Conservation (phyloP, 2,113 vertebrate genomes). For the Aviceda subcristata region DNA sequence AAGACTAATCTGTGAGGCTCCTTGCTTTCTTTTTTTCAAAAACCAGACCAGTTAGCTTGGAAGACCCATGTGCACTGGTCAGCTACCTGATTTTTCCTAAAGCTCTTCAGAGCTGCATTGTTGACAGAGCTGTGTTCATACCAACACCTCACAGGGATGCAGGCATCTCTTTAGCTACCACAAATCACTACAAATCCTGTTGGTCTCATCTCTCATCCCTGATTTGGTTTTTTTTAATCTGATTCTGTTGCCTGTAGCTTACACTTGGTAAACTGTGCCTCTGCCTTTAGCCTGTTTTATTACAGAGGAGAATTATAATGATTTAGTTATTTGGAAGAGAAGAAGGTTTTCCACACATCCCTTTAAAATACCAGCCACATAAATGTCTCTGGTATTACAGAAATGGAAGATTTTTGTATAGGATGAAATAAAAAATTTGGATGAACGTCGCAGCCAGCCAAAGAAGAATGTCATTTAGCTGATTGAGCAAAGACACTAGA, state of each 20-base stretch:
- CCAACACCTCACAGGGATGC: not conserved
- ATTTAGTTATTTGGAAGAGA: not conserved
- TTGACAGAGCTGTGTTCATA: not conserved
- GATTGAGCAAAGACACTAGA: constrained; percentile 27
- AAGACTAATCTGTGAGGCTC: not conserved
- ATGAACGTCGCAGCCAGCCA: not conserved
- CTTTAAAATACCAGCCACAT: constrained; percentile 1
- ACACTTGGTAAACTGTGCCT: not conserved
- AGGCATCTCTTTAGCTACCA: not conserved
- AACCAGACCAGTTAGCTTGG: not conserved
- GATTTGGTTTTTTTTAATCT: not conserved
- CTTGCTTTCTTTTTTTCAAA: not conserved
- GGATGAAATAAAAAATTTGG: not conserved
- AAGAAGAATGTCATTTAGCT: constrained; percentile 31
- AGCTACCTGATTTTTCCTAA: not conserved
- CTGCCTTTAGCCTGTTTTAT: not conserved
- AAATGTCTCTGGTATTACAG: not conserved
- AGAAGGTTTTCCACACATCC: not conserved
- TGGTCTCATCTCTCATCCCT: not conserved
- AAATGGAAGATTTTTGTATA: not conserved
- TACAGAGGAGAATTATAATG: not conserved
- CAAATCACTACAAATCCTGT: not conserved
- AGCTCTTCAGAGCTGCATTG: accelerated
- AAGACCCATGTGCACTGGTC: not conserved
- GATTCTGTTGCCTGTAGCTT: not conserved